phyloP scores from a whole-genome alignment of 2,888 invertebrate genomes.

The Acrocyrtus sp. region DNA sequence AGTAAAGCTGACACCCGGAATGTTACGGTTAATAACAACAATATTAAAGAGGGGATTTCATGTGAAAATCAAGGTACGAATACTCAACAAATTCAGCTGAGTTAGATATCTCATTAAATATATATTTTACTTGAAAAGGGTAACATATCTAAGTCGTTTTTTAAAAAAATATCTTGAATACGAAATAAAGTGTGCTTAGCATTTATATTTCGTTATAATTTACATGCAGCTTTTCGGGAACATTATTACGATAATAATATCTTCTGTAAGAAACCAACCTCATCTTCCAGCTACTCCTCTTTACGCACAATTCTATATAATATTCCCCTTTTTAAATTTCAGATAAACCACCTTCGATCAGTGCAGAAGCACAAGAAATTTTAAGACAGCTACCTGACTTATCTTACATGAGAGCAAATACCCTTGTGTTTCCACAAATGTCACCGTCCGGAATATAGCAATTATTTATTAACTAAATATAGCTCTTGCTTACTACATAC shows the following conservation, averaged over 20 bases:
- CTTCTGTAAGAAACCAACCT: slow-evolving; percentile 28
- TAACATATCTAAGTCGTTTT: no score
- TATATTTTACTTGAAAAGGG: no score
- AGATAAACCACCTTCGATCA: slow-evolving; percentile 33
- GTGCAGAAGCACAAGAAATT: slow-evolving; percentile 58
- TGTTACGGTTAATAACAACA: slow-evolving; percentile 18
- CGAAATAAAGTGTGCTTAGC: neutral
- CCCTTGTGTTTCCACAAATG: slow-evolving; percentile 55
- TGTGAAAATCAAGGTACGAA: slow-evolving; percentile 27
- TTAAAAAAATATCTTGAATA: no score
- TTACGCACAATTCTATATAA: neutral
- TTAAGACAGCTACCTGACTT: slow-evolving; percentile 59
- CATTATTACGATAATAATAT: slow-evolving; percentile 37
- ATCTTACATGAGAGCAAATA: slow-evolving; percentile 60
- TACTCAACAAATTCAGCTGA: slow-evolving; percentile 3
- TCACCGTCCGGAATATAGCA: slow-evolving; percentile 28
- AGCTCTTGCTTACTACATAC: no score
- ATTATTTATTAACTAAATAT: no score
- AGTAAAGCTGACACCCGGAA: slow-evolving; percentile 5
- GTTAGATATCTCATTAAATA: no score
- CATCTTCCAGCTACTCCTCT: no score
- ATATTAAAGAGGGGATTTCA: slow-evolving; percentile 6
- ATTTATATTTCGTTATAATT: neutral
- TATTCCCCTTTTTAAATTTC: neutral
- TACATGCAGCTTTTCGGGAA: slow-evolving; percentile 40